Conservation (phyloP, 2,113 vertebrate genomes). For the Mustela nigripes region DNA sequence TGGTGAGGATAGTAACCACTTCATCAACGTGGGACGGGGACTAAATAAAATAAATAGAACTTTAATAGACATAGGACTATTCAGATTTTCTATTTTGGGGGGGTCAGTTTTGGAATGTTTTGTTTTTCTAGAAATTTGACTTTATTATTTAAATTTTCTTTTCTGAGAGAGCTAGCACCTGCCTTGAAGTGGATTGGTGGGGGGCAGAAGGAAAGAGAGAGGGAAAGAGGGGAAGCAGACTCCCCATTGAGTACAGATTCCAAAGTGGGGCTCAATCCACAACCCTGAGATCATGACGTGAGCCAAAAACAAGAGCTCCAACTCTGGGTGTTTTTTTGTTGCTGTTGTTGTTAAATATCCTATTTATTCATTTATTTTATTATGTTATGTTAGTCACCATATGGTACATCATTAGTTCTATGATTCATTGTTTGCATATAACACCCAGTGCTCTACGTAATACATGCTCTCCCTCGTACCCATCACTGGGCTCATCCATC, state of each 20-base stretch:
- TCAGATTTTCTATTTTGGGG: background rate
- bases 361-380: too few relatives aligned
- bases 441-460: too few relatives aligned
- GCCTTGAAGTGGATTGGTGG: background rate
- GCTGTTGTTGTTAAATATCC: too few relatives aligned
- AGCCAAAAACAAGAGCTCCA: background rate
- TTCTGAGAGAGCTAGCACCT: background rate
- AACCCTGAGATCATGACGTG: background rate
- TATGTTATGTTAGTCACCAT: too few relatives aligned
- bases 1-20: background rate
- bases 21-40: background rate
- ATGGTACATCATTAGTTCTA: too few relatives aligned
- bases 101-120: background rate
- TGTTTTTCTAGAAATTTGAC: background rate
- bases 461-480: too few relatives aligned
- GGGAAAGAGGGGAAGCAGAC: background rate
- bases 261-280: too few relatives aligned
- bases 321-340: background rate
- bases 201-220: background rate
- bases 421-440: too few relatives aligned
- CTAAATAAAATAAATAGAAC: slow-evolving; percentile 31
- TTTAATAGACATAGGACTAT: background rate
- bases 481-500: too few relatives aligned
- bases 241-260: too few relatives aligned
- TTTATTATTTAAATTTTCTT: background rate